Conservation (phyloP, 2,113 vertebrate genomes). For the Myanophis thanlyinensis region DNA sequence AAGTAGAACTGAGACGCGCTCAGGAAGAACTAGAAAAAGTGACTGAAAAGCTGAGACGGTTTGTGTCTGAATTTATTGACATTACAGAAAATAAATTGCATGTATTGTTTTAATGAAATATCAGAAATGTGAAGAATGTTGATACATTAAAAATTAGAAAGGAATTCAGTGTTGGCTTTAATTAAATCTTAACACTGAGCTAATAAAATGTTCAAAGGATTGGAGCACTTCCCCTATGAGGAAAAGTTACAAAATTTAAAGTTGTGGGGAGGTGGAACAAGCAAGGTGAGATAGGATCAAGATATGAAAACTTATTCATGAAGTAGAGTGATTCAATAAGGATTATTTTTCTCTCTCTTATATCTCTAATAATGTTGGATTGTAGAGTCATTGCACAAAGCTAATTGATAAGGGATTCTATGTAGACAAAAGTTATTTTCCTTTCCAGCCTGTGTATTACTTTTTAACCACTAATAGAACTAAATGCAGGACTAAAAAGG, state of each 20-base stretch:
- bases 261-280: not conserved
- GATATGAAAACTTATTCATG: not conserved
- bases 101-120: not conserved
- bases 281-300: not conserved
- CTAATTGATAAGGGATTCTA: not conserved
- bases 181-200: not conserved
- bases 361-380: not conserved
- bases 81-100: conserved; percentile 1
- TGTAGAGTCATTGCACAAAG: not conserved
- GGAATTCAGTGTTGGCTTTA: not conserved
- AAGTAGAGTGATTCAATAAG: not conserved
- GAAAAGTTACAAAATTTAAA: not conserved
- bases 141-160: not conserved
- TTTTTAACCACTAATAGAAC: not conserved
- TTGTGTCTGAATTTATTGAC: conserved; percentile 40
- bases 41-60: conserved; percentile 94
- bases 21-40: conserved; percentile 97
- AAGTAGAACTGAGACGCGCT: conserved; percentile 90
- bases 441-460: not conserved
- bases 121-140: not conserved
- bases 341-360: not conserved
- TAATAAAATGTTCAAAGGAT: not conserved
- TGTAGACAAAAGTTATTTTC: not conserved
- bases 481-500: not conserved
- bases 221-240: not conserved